Base-by-base conservation (phyloP, 1,140 invertebrate genomes). In the Yoshiicerus persimilis region DNA sequence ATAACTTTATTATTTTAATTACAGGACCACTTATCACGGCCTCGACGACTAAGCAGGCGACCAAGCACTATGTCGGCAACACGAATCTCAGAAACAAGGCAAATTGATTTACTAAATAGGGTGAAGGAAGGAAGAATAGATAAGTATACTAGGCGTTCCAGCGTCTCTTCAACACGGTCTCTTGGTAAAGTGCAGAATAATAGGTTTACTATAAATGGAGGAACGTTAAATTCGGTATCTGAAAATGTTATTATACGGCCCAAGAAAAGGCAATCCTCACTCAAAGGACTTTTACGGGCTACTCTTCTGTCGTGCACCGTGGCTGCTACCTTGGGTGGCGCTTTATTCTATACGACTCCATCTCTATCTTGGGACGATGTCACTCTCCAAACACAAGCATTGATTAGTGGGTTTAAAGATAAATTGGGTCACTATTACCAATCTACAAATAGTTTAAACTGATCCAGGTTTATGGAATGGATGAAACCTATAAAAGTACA, bases 21-120 rank as follows among this genome's bases (percentile, higher is more conserved):
- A 4, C 36, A 87, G 87, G 13, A 87, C 77, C 10, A 88, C 87
- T 2, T 88, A 88, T 62, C 80, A 84, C 87, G 87, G 56, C 36
- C 80, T 62, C 36, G 87, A 88, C 25, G 39, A 62, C 25, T 56
- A 64, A 34, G 47, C 11, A 13, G 77, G n/a, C 27, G 75, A 8
- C 75, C 38, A n/a, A 56, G 25, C 10, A 87, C 87, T 2, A 13
- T 25, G 1, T 3, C 10, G 34, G 27, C 25, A 9, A 84, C 77
- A n/a, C 77, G 77, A 70, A 30, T 30, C 34, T 77, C 66, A 10
- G 70, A 70, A 39, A 64, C 30, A 5, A 16, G 83, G 16, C 36
- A 84, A 11, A 11, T 84, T 38, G 20, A 88, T 56, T 36, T 80
- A 80, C 75, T 80, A n/a, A 34, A 80, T 80, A 41, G 84, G 62